Evolutionary conservation across 2,113 vertebrate genomes (phyloP).

Genomic region (Macquaria australasica): DNA sequence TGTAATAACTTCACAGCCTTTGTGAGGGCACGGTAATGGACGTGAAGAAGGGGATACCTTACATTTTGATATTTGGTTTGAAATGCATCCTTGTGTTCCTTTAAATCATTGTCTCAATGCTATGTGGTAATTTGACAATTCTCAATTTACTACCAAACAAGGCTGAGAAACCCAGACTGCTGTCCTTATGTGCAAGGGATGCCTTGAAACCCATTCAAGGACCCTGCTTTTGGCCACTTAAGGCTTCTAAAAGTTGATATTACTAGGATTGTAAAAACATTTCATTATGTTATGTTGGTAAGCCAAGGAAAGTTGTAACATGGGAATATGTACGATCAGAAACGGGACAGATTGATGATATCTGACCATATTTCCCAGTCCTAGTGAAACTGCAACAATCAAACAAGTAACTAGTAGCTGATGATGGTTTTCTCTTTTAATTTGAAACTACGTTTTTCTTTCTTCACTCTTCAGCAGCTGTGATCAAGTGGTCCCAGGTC

Average conservation of each 20-base stretch:
- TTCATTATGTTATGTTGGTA: too few species aligned
- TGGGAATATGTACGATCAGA: too few species aligned
- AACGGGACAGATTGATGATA: too few species aligned
- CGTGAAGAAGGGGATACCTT: not conserved
- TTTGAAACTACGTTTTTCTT: constrained; percentile 1
- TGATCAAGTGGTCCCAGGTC: constrained; percentile 90
- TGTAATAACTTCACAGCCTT: not conserved
- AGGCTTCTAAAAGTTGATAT: too few species aligned
- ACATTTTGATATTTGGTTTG: not conserved
- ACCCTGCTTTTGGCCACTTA: too few species aligned
- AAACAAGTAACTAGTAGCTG: not conserved
- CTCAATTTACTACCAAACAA: not conserved
- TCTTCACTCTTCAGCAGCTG: constrained; percentile 67
- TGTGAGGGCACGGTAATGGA: not conserved
- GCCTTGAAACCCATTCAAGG: too few species aligned
- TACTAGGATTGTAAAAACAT: too few species aligned
- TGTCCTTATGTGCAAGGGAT: too few species aligned
- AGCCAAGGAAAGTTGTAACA: too few species aligned
- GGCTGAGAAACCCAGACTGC: too few species aligned
- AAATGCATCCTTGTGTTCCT: not conserved
- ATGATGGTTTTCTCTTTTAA: not conserved
- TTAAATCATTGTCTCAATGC: not conserved
- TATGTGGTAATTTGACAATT: not conserved
- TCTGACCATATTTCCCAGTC: not conserved
- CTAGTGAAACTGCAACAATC: not conserved